Base-by-base conservation (phyloP, 1,140 invertebrate genomes). In the Ceratitis capitata region DNA sequence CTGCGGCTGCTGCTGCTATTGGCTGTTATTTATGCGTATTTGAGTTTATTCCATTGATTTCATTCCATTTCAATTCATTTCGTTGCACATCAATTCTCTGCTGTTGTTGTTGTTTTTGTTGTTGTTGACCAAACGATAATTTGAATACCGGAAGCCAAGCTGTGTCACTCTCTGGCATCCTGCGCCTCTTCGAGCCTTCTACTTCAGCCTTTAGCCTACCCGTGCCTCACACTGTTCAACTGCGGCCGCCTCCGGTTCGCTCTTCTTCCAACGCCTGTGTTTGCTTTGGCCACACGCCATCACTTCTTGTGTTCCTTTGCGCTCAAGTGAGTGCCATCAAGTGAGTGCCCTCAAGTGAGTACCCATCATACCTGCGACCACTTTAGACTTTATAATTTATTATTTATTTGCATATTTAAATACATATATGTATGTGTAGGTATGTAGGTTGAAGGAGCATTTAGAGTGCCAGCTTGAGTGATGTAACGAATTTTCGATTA, bases 341-440 rank as follows among this genome's bases (percentile, higher is more conserved):
- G n/a, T n/a, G n/a, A n/a, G n/a, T n/a, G n/a, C n/a, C n/a, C n/a
- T n/a, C n/a, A n/a, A n/a, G n/a, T n/a, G n/a, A 7, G 26, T n/a
- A n/a, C 29, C 19, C 16, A 7, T 39, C 61, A 26, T 69, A 16
- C 61, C n/a, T 69, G 19, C 51, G 32, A 26, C 58, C 61, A 69
- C 26, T 69, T 61, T 32, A 29, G 29, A 69, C 26, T 69, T 61
- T 32, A 29, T 32, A 69, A 35, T 69, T 42, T 78, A 78, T 78
- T 45, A 78, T 78, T 78, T 78, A 78, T 78, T 78, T 78, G 69
- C 39, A 78, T 78, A 19, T 78, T n/a, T 78, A 45, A 19, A 56
- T 26, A 10, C 32, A 23, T 14, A 42, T n/a, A 10, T 45, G 64
- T 74, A 9, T 74, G 69, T 78, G 69, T 78, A 23, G 2, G 32